A percentile compares a stretch with the other conserved stretches of the same genome.
Evolutionary conservation across 1,140 invertebrate species (phyloP).

Genomic region (Drosophila sulfurigaster): DNA sequence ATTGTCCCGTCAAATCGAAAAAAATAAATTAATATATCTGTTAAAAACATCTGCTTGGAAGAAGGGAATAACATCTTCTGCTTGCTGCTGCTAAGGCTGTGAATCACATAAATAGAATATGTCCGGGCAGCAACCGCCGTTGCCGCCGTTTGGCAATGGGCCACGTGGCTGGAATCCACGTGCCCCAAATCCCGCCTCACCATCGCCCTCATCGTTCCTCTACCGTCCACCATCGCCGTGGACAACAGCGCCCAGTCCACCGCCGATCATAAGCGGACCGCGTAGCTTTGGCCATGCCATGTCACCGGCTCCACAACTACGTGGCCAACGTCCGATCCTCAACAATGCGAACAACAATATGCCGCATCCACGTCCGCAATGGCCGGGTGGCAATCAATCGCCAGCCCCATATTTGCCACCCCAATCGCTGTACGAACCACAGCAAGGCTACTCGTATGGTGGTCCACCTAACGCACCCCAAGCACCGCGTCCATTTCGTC

Average conservation of each 20-base stretch:
- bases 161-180: conserved; percentile 85
- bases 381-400: conserved; percentile 86
- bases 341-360: conserved; percentile 69
- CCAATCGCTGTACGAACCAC: conserved; percentile 43
- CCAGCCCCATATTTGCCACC: conserved; percentile 64
- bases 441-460: conserved; percentile 37
- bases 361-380: conserved; percentile 88
- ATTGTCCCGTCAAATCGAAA: conserved; percentile 19
- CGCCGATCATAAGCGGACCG: conserved; percentile 87
- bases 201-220: conserved; percentile 86
- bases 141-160: conserved; percentile 86
- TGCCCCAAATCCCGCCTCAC: conserved; percentile 70
- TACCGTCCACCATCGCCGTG: conserved; percentile 89
- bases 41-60: conserved; percentile 39
- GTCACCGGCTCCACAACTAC: conserved; percentile 86
- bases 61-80: conserved; percentile 3
- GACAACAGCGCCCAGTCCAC: conserved; percentile 85
- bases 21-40: conserved; percentile 18
- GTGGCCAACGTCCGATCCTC: conserved; percentile 83
- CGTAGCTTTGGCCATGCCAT: conserved; percentile 85
- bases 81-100: neutral
- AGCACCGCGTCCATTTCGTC: conserved; percentile 65
- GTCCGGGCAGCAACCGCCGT: conserved; percentile 86
- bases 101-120: conserved; percentile 78
- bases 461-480: conserved; percentile 39